Evolutionary conservation across 2,113 vertebrate genomes (phyloP).

Genomic region (Ictidomys tridecemlineatus): DNA sequence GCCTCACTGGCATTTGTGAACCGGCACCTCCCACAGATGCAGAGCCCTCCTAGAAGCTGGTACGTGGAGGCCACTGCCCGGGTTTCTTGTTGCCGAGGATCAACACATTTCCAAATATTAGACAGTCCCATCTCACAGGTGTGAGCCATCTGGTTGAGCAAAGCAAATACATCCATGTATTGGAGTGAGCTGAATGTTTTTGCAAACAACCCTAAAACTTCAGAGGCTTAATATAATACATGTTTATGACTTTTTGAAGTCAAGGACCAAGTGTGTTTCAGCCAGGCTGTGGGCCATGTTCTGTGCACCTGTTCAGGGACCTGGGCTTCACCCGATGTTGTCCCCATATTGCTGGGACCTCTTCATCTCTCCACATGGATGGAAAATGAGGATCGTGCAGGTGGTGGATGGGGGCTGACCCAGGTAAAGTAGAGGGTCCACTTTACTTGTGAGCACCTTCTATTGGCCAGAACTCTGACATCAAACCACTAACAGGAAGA

Average conservation of each 20-base stretch:
- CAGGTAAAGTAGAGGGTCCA: not conserved
- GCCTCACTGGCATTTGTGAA: not conserved
- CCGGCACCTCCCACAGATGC: not conserved
- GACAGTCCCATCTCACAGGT: not conserved
- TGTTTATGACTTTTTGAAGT: not conserved
- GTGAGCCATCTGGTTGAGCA: not conserved
- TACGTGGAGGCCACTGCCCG: not conserved
- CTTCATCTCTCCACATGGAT: not conserved
- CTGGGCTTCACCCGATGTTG: not conserved
- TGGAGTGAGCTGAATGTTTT: not conserved
- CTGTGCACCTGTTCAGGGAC: not conserved
- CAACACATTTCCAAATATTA: not conserved
- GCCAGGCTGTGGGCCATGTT: not conserved
- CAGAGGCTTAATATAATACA: not conserved
- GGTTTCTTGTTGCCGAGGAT: not conserved
- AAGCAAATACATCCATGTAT: not conserved
- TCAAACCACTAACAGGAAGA: not conserved
- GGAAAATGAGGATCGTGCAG: not conserved
- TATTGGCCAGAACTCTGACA: not conserved
- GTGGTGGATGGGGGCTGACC: not conserved
- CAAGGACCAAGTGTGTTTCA: not conserved
- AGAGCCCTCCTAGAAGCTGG: not conserved
- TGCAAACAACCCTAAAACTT: not conserved
- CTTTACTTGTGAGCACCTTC: not conserved
- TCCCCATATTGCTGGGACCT: not conserved